Percentiles rank a stretch among this genome's conserved stretches.
Evolutionary conservation across 2,797 vertebrate species (phyloP).

Genomic region (Alosa sapidissima): DNA sequence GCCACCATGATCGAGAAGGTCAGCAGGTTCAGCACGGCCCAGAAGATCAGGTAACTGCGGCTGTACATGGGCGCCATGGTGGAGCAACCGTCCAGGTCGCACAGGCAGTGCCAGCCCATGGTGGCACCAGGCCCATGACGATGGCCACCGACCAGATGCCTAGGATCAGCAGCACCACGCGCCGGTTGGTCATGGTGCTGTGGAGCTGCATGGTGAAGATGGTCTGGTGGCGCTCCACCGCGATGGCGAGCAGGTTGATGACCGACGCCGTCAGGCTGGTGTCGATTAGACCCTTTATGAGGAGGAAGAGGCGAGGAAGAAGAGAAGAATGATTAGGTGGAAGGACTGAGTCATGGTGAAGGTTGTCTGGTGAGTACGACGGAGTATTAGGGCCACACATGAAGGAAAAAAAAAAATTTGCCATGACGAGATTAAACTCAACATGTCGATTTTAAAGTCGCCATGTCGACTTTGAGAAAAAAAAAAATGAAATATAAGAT

Average conservation of each 20-base stretch:
- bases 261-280: constrained; percentile 91
- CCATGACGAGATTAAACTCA: too few relatives aligned
- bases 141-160: constrained; percentile 85
- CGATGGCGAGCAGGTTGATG: constrained; percentile 89
- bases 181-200: constrained; percentile 85
- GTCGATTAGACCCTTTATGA: constrained; percentile 89
- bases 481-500: too few relatives aligned
- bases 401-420: too few relatives aligned
- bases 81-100: constrained; percentile 77
- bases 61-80: constrained; percentile 92
- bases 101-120: constrained; percentile 91
- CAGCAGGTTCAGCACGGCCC: constrained; percentile 87
- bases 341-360: constrained; percentile 64
- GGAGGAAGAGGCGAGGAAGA: neutral
- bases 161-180: constrained; percentile 80
- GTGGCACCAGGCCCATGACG: constrained; percentile 84
- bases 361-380: constrained; percentile 89
- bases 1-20: constrained; percentile 88
- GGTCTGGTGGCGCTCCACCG: constrained; percentile 89
- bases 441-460: too few relatives aligned
- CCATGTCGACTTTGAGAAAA: too few relatives aligned
- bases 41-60: constrained; percentile 89
- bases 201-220: constrained; percentile 91
- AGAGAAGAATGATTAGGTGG: neutral
- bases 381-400: too few relatives aligned